phyloP scores from a whole-genome alignment of 2,888 invertebrate genomes.

The Notodonta dromedarius region DNA sequence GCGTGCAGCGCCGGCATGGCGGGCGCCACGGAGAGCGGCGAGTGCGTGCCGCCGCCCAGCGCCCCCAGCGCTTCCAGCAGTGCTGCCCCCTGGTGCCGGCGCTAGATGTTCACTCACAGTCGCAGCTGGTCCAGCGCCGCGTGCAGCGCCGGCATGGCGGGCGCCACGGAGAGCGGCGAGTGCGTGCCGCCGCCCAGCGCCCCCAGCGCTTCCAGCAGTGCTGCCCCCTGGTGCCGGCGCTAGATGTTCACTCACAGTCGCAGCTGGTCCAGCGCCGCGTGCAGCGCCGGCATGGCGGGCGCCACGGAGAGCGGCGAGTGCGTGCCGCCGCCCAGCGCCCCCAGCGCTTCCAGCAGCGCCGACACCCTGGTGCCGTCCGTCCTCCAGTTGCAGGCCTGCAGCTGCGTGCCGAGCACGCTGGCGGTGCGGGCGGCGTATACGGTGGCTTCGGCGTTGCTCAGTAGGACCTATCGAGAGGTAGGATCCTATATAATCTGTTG shows the following conservation, averaged over 20 bases:
- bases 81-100: no score
- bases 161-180: no score
- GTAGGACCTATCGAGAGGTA: conserved; percentile 54
- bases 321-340: conserved; percentile 60
- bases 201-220: no score
- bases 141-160: no score
- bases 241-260: neutral
- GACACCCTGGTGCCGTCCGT: conserved; percentile 28
- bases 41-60: no score
- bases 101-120: no score
- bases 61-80: no score
- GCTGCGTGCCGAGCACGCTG: conserved; percentile 52
- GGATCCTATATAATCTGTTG: neutral
- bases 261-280: conserved; percentile 29
- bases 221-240: no score
- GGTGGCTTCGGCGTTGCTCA: conserved; percentile 58
- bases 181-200: no score
- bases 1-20: no score
- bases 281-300: conserved; percentile 51
- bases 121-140: no score
- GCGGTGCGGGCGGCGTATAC: conserved; percentile 64
- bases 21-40: no score
- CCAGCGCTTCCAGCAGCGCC: conserved; percentile 66
- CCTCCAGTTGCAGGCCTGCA: conserved; percentile 36
- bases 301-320: conserved; percentile 48